Evolutionary conservation across 1,140 invertebrate species (phyloP), one percentile per base, ranked within the genome.

Genomic region (Ruditapes philippinarum): DNA sequence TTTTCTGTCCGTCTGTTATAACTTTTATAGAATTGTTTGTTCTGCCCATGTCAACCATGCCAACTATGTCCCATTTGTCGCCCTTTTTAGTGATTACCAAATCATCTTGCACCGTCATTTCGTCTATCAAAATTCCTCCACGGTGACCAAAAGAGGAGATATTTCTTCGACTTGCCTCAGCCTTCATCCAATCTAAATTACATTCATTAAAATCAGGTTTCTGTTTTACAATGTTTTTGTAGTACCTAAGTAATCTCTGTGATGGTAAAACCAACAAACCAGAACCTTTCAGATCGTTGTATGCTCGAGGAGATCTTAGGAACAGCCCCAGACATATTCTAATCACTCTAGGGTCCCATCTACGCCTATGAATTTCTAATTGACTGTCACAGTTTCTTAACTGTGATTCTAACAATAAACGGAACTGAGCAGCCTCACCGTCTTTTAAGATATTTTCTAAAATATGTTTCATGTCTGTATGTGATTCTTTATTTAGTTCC

Each of bases 101-200:
- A n/a, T 89, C 81, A n/a, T 89, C 88, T 45, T 85, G 54, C 28
- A 89, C 42, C 40, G 88, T 57, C 78, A 86, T 86, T 86, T 90
- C 74, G 70, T 90, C 89, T 7, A 86, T 54, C 17, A 90, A 54
- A 54, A 81, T 25, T 42, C 89, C 89, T 60, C 54, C 60, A 36
- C 22, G 84, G 38, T 42, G 62, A 42, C 89, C 65, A 45, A 81
- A 85, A 11, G 54, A 12, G 49, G 68, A 68, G 36, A 81, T 33
- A 17, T 81, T 80, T 74, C 86, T 12, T 33, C 42, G 31, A 22
- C 40, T 60, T 25, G 76, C 82, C 28, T 86, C 74, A 12, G 40
- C 60, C 51, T 81, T 54, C 83, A 86, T 90, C 83, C 82, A 90
- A 17, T 68, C 36, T 28, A 90, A 81, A 76, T 86, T 90, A 60